Conservation (phyloP, 2,888 invertebrate genomes). For the Portevinia maculata region DNA sequence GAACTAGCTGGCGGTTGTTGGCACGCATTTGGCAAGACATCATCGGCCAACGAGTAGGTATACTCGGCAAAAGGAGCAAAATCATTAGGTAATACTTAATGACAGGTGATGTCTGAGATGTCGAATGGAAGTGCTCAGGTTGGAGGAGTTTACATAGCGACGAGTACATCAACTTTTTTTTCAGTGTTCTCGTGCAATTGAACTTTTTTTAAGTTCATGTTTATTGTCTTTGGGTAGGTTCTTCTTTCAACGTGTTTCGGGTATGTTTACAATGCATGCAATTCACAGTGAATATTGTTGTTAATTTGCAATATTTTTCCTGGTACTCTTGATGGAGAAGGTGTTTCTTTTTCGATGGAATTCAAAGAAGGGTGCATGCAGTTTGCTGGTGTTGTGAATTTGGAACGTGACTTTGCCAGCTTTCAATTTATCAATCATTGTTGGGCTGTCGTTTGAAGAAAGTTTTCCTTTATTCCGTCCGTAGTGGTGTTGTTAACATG, state of each 20-base stretch:
- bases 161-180: slow-evolving; percentile 1
- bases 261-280: slow-evolving; percentile 54
- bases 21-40: slow-evolving; percentile 50
- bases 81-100: slow-evolving; percentile 71
- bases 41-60: slow-evolving; percentile 12
- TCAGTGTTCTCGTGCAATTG: slow-evolving; percentile 28
- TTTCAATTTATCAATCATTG: slow-evolving; percentile 65
- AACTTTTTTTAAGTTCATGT: slow-evolving; percentile 2
- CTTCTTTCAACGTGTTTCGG: slow-evolving; percentile 64
- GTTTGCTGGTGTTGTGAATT: neutral
- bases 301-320: slow-evolving; percentile 31
- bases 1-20: slow-evolving; percentile 54
- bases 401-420: slow-evolving; percentile 31
- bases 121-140: slow-evolving; percentile 38
- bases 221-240: slow-evolving; percentile 54
- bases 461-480: slow-evolving; percentile 5
- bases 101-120: slow-evolving; percentile 69
- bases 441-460: slow-evolving; percentile 33
- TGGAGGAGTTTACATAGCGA: slow-evolving; percentile 3
- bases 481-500: too few relatives aligned
- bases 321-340: slow-evolving; percentile 5
- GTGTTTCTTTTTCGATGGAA: slow-evolving; percentile 16
- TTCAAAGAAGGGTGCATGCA: slow-evolving; percentile 2
- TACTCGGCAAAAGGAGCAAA: slow-evolving; percentile 54
- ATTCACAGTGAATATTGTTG: slow-evolving; percentile 46